Percentiles rank a stretch among this genome's conserved stretches.
Evolutionary conservation across 2,113 vertebrate species (phyloP).

Genomic region (Hydropotes inermis): DNA sequence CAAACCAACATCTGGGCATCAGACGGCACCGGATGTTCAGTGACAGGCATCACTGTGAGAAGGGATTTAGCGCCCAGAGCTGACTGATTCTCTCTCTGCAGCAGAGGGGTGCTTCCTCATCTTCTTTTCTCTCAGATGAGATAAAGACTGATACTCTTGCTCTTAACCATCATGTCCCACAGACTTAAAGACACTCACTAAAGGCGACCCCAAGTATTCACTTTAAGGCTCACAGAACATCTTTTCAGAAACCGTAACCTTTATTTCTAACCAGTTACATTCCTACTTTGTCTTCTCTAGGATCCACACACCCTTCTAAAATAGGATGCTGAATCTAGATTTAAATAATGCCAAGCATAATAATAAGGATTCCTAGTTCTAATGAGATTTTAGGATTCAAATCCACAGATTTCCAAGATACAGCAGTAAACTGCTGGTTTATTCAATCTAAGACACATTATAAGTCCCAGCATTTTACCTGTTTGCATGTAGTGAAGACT

Average conservation of each 20-base stretch:
- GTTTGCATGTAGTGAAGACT: neutral
- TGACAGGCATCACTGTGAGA: neutral
- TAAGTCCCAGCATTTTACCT: neutral
- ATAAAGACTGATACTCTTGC: neutral
- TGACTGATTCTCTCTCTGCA: neutral
- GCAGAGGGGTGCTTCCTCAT: neutral
- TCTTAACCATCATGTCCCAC: neutral
- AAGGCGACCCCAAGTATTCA: neutral
- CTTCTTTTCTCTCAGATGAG: neutral
- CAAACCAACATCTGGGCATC: neutral
- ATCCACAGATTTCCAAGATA: neutral
- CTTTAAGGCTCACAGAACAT: neutral
- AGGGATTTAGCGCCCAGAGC: neutral
- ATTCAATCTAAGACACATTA: neutral
- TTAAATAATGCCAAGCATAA: neutral
- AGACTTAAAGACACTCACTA: neutral
- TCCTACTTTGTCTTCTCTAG: neutral
- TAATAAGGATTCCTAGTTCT: neutral
- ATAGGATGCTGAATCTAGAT: neutral
- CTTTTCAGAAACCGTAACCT: neutral
- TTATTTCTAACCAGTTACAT: conserved; percentile 22
- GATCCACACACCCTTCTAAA: neutral
- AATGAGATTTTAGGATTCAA: neutral
- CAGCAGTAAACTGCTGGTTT: neutral
- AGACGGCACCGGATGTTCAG: neutral